phyloP scores from a whole-genome alignment of 2,797 vertebrate genomes.

The Spea hammondii region DNA sequence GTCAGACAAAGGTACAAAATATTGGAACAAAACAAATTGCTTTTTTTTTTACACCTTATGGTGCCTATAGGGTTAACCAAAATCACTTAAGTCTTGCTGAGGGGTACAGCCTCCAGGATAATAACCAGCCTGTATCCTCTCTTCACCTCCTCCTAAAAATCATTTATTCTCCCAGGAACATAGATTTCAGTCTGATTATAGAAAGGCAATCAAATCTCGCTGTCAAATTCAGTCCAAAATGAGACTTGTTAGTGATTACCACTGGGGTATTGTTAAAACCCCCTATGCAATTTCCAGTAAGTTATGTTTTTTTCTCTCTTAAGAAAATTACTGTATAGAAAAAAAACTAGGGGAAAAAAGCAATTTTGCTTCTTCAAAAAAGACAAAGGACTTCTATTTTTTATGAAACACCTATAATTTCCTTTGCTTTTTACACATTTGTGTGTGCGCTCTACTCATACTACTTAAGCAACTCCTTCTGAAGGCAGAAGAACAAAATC shows the following conservation, averaged over 20 bases:
- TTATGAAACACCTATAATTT: slow-evolving; percentile 51
- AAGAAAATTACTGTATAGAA: slow-evolving; percentile 51
- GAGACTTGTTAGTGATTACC: slow-evolving; percentile 53
- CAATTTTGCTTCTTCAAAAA: slow-evolving; percentile 49
- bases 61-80: slow-evolving; percentile 5
- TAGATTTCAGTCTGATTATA: slow-evolving; percentile 53
- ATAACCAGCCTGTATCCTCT: slow-evolving; percentile 36
- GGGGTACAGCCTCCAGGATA: slow-evolving; percentile 42
- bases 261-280: slow-evolving; percentile 53
- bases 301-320: slow-evolving; percentile 44
- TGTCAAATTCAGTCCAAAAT: slow-evolving; percentile 54
- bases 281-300: slow-evolving; percentile 50
- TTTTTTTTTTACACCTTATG: neutral
- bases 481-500: slow-evolving; percentile 34
- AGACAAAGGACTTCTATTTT: slow-evolving; percentile 46
- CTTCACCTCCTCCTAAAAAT: slow-evolving; percentile 32
- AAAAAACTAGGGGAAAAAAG: slow-evolving; percentile 33
- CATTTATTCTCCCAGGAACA: slow-evolving; percentile 51
- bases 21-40: neutral
- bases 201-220: slow-evolving; percentile 53
- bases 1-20: neutral
- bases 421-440: slow-evolving; percentile 50
- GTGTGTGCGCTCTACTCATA: slow-evolving; percentile 35
- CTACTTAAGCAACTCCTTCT: slow-evolving; percentile 47
- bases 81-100: slow-evolving; percentile 37